Evolutionary conservation across 2,113 vertebrate genomes (phyloP), one percentile per base, ranked within the genome.

Genomic region (Taurulus bubalis): DNA sequence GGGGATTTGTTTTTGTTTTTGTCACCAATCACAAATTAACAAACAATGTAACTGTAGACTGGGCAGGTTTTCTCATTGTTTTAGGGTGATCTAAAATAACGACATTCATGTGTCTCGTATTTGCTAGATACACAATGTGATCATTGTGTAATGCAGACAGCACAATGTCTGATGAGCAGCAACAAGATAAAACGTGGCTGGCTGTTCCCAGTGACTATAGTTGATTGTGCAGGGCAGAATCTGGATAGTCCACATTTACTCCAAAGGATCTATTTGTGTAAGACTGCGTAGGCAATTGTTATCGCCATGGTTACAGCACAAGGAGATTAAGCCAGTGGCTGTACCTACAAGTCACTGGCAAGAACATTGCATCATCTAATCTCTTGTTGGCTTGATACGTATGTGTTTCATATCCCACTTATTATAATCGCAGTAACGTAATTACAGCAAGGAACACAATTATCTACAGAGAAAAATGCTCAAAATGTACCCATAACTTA

Each of bases 101-200:
- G 0, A 24, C n/a, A 66, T 63, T 20, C 22, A 10, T 49, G 18
- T 20, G 6, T 51, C 8, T 63, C n/a, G 10, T 60, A 26, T 67
- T 65, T 47, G 6, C 24, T 28, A 26, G 7, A 26, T 38, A 68
- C 26, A 38, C 64, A 59, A 15, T 49, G 24, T 42, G 15, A 56
- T 69, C 2, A 56, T 22, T 56, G 38, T 78, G 22, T 32, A 76
- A 64, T 30, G 12, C 59, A 77, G 26, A 80, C 47, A 79, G 68
- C 30, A 22, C 67, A 34, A 71, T 70, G 53, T 71, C 32, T 77
- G 38, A 56, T 72, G 95, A 96, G 78, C 94, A 95, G 84, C 94
- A 96, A 84, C 95, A 95, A 88, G 94, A 96, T 74, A 26, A 85
- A 95, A 96, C 59, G 76, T 96, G 92, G 93, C 94, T 92, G 87